Evolutionary conservation across 2,113 vertebrate genomes (phyloP), one percentile per base, ranked within the genome.

Genomic region (Irena cyanogastra): DNA sequence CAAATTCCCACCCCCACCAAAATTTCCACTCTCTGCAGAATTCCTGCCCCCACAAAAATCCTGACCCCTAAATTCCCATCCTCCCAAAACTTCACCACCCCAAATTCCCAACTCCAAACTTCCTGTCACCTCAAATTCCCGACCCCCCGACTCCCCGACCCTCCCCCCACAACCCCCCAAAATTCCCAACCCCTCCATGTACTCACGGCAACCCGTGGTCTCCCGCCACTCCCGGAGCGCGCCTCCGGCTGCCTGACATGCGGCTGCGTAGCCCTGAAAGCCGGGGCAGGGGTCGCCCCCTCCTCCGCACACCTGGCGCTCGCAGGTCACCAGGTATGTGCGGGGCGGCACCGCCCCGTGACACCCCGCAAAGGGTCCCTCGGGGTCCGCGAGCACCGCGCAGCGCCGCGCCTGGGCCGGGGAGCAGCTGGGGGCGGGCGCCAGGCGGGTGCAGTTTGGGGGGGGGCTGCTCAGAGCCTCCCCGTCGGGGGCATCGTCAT

Each of bases 401-500:
- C 83, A 87, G 72, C 37, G 45, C 45, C 6, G 15, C 22, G 63
- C 39, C 81, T 45, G 49, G 14, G n/a, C 68, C 7, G 28, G 57
- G 49, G 57, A 64, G 69, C 81, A 84, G 69, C 69, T 54, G 49
- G 49, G 59, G 23, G 11, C 6, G 15, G 49, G 49, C 9, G 3
- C 41, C 82, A n/a, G n/a, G 15, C 3, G 28, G 23, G 23, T 87
- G 74, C 84, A 61, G 33, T 39, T 70, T 3, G 5, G 0, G 10
- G 13, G 10, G 20, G 4, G 4, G 24, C 35, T 65, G 50, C 42
- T 42, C 60, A 13, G 42, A 56, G 60, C 35, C 24, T 15, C 30
- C 30, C 12, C 3, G 1, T 19, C 23, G 8, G 19, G 10, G 12
- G 19, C 13, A 3, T 75, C 83, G 1, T 83, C 14, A 2, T 1